Conservation (phyloP, 2,797 vertebrate species). For the Labroides dimidiatus region DNA sequence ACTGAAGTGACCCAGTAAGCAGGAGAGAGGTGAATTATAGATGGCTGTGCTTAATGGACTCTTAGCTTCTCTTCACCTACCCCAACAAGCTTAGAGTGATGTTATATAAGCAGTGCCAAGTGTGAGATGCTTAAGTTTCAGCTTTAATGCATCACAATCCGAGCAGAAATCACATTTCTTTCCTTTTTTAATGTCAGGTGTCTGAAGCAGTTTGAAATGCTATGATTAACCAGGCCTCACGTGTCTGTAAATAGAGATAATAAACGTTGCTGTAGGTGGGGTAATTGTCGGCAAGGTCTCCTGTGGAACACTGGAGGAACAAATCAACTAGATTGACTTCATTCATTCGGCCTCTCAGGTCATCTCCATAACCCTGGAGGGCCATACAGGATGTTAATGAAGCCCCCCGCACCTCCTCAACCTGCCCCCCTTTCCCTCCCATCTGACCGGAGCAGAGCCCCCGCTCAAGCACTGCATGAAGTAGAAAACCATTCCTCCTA, state of each 20-base stretch:
- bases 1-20: slow-evolving; percentile 75
- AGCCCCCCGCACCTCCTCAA: slow-evolving; percentile 48
- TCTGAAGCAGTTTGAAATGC: slow-evolving; percentile 35
- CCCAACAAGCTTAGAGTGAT: slow-evolving; percentile 55
- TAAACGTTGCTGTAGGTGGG: slow-evolving; percentile 43
- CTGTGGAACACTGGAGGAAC: slow-evolving; percentile 57
- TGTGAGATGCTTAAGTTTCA: slow-evolving; percentile 34
- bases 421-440: slow-evolving; percentile 3
- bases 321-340: slow-evolving; percentile 72
- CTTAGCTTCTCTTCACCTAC: slow-evolving; percentile 66
- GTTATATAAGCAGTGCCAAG: slow-evolving; percentile 60
- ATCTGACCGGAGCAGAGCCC: slow-evolving; percentile 59
- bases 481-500: slow-evolving; percentile 65
- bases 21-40: slow-evolving; percentile 81
- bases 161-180: slow-evolving; percentile 31
- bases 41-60: slow-evolving; percentile 80
- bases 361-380: slow-evolving; percentile 70
- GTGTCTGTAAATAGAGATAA: slow-evolving; percentile 54
- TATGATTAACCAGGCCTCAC: slow-evolving; percentile 49
- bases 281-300: slow-evolving; percentile 46
- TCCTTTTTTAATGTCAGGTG: slow-evolving; percentile 3
- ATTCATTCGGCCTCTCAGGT: slow-evolving; percentile 61
- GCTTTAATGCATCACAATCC: slow-evolving; percentile 36
- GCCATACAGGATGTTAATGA: slow-evolving; percentile 78
- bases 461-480: slow-evolving; percentile 44